A percentile compares a stretch with the other conserved stretches of the same genome.
phyloP scores from a whole-genome alignment of 2,888 invertebrate genomes.

The Tuta absoluta region DNA sequence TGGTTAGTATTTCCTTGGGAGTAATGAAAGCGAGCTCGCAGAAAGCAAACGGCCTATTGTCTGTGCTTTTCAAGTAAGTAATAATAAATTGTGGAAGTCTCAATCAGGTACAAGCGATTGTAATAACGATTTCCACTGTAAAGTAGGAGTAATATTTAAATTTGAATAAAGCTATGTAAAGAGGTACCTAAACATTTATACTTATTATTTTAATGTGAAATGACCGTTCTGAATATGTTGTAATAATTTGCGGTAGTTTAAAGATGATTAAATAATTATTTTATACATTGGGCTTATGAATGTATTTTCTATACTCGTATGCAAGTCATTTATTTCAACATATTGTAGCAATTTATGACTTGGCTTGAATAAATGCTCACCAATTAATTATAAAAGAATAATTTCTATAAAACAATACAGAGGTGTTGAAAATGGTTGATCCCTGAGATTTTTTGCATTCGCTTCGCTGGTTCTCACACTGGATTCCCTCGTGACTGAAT shows the following conservation, averaged over 20 bases:
- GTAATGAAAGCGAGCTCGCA: constrained; percentile 60
- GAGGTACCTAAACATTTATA: neutral
- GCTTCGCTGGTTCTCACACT: constrained; percentile 58
- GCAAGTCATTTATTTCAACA: neutral
- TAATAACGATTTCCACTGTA: constrained; percentile 38
- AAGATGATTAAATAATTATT: too few species aligned
- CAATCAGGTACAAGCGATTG: constrained; percentile 42
- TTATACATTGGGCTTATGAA: neutral
- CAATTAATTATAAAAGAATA: constrained; percentile 39
- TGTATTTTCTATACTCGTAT: too few species aligned
- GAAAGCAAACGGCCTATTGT: constrained; percentile 59
- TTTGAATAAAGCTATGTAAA: neutral
- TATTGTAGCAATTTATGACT: neutral
- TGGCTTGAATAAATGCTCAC: neutral
- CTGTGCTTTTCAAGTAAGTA: constrained; percentile 37
- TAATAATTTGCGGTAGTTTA: too few species aligned
- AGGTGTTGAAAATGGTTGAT: constrained; percentile 60
- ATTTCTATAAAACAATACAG: constrained; percentile 61
- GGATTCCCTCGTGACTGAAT: constrained; percentile 69
- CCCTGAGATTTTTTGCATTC: constrained; percentile 66
- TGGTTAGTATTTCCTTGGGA: constrained; percentile 62
- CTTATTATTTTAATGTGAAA: too few species aligned
- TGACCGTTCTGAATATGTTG: too few species aligned
- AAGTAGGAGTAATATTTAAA: neutral
- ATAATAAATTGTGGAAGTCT: constrained; percentile 39